Evolutionary conservation across 2,888 invertebrate species (phyloP), one percentile per base, ranked within the genome.

Genomic region (Andrena chrysosceles): DNA sequence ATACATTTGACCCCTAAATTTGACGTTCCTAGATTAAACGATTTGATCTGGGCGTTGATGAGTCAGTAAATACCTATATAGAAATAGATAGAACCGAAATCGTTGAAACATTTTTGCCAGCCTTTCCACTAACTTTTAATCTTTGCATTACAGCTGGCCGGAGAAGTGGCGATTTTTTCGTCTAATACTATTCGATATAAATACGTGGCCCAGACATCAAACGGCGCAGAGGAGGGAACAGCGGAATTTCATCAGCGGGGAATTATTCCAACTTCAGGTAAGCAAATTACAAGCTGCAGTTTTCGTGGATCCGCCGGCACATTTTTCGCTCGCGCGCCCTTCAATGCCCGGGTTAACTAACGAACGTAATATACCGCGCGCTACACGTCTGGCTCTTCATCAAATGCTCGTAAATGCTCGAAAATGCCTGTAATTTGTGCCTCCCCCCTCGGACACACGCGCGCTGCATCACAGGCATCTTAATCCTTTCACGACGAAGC

Each of bases 271-370:
- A 20, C 5, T 64, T 23, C 31, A 2, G n/a, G n/a, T 10, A 62
- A 62, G 23, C 48, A 60, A 62, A 54, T 69, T 35, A 49, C 35
- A 10, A 33, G 23, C 16, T 33, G 1, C 31, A 20, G 23, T 6
- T 33, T 42, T 42, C 16, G 35, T 56, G 29, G 13, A 20, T 13
- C 16, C 29, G 48, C 16, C 33, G 31, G 10, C 31, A 23, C 62
- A 4, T 60, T 49, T 59, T 60, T 62, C 60, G 49, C 60, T 62
- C 35, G 33, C 68, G 35, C 52, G 23, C 59, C 33, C 29, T n/a
- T 33, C 16, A 67, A 60, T 60, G 48, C 23, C 33, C 10, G 62
- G 23, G 54, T 69, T 75, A 69, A 75, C 49, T 75, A 75, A 75
- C 62, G 69, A 69, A 52, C 62, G 62, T 35, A 62, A 69, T 69